Evolutionary conservation across 2,113 vertebrate genomes (phyloP).

Genomic region (Anoura caudifer): DNA sequence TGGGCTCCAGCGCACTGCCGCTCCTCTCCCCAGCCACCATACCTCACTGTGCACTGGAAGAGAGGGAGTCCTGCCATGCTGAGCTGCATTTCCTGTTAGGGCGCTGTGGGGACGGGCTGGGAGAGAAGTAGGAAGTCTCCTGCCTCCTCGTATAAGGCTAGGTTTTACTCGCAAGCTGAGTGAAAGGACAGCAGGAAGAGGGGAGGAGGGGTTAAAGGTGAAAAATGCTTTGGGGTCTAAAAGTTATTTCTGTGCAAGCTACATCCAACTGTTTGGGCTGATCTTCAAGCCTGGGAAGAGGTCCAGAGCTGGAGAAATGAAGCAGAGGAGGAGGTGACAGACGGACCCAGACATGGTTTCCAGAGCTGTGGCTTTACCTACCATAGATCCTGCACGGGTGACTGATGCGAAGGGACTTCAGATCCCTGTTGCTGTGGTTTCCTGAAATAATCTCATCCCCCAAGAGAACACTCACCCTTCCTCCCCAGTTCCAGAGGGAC

Average conservation of each 20-base stretch:
- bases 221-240: not conserved
- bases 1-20: rapidly evolving
- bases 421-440: not conserved
- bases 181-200: not conserved
- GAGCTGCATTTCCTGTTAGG: not conserved
- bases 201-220: not conserved
- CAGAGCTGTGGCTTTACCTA: not conserved
- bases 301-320: not conserved
- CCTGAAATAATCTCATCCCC: not conserved
- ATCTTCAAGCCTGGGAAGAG: not conserved
- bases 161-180: not conserved
- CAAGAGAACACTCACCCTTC: not conserved
- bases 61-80: not conserved
- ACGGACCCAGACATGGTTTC: not conserved
- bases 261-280: not conserved
- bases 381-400: not conserved
- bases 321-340: not conserved
- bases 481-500: not conserved
- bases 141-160: not conserved
- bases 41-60: not conserved
- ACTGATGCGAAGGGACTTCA: not conserved
- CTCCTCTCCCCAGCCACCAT: not conserved
- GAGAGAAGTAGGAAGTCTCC: not conserved
- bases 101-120: not conserved
- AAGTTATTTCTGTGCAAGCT: not conserved